Conservation (phyloP, 2,797 vertebrate genomes). For the Melanotaenia nigrans region DNA sequence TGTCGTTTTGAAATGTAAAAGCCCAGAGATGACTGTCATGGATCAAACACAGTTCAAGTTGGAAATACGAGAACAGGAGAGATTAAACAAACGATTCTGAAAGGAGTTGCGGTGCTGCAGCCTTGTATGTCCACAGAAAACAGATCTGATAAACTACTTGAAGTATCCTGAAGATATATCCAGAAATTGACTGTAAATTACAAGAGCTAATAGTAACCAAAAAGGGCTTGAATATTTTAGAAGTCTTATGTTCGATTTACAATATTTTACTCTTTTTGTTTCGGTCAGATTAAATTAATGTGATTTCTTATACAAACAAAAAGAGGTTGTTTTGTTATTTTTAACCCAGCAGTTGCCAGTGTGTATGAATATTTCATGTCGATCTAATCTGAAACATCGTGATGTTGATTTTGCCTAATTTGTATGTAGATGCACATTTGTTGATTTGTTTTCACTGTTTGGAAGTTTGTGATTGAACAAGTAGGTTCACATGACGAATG, state of each 20-base stretch:
- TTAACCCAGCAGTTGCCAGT: too few relatives aligned
- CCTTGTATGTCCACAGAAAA: not conserved
- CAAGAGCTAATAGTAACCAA: not conserved
- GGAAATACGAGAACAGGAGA: slow-evolving; percentile 2
- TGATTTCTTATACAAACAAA: not conserved
- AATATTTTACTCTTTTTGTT: not conserved
- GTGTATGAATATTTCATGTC: too few relatives aligned
- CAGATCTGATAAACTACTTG: too few relatives aligned
- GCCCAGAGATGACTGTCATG: slow-evolving; percentile 1
- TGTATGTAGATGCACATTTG: not conserved
- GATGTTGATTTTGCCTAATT: too few relatives aligned
- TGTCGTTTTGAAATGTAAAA: slow-evolving; percentile 31
- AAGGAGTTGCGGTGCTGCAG: slow-evolving; percentile 8
- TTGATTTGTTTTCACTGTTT: not conserved
- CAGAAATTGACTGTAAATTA: not conserved
- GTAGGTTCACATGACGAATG: not conserved
- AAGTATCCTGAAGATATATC: too few relatives aligned
- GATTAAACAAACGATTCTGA: slow-evolving; percentile 10
- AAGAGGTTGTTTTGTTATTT: too few relatives aligned
- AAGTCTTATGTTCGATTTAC: not conserved
- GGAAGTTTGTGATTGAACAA: not conserved
- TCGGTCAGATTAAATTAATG: not conserved
- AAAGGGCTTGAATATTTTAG: not conserved
- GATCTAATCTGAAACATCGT: too few relatives aligned
- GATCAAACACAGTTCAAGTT: slow-evolving; percentile 11